phyloP scores from a whole-genome alignment of 2,888 invertebrate species.

The Plutella xylostella region DNA sequence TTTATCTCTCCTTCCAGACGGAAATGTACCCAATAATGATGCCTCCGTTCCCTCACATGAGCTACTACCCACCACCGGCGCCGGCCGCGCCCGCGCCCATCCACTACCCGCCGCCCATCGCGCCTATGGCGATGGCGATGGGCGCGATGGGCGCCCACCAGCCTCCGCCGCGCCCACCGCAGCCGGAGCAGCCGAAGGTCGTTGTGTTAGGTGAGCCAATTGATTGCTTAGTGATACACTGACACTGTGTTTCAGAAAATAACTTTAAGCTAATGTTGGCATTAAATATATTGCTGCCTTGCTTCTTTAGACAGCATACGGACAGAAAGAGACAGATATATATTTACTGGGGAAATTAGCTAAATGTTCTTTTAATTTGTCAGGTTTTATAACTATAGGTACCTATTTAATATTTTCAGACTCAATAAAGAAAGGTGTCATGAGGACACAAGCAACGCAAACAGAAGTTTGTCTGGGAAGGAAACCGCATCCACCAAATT shows the following conservation, averaged over 20 bases:
- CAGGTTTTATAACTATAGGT: too few species aligned
- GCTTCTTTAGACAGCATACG: too few species aligned
- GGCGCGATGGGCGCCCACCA: too few species aligned
- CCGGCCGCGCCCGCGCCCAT: slow-evolving; percentile 44
- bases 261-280: too few species aligned
- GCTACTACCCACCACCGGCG: slow-evolving; percentile 17
- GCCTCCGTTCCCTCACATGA: slow-evolving; percentile 7
- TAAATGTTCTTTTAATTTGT: too few species aligned
- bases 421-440: slow-evolving; percentile 80
- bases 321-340: too few species aligned
- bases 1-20: slow-evolving; percentile 43
- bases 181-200: slow-evolving; percentile 63
- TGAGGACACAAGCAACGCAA: slow-evolving; percentile 95
- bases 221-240: too few species aligned
- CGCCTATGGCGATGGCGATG: slow-evolving; percentile 44
- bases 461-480: slow-evolving; percentile 82
- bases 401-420: neutral
- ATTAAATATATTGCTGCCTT: too few species aligned
- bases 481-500: slow-evolving; percentile 77
- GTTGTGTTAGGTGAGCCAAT: slow-evolving; percentile 67
- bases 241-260: too few species aligned
- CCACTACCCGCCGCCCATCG: slow-evolving; percentile 55
- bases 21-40: slow-evolving; percentile 37
- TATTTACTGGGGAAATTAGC: too few species aligned
- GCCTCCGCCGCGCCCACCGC: slow-evolving; percentile 34